Evolutionary conservation across 1,140 invertebrate species (phyloP), one percentile per base, ranked within the genome.

Genomic region (Orchesella cincta): DNA sequence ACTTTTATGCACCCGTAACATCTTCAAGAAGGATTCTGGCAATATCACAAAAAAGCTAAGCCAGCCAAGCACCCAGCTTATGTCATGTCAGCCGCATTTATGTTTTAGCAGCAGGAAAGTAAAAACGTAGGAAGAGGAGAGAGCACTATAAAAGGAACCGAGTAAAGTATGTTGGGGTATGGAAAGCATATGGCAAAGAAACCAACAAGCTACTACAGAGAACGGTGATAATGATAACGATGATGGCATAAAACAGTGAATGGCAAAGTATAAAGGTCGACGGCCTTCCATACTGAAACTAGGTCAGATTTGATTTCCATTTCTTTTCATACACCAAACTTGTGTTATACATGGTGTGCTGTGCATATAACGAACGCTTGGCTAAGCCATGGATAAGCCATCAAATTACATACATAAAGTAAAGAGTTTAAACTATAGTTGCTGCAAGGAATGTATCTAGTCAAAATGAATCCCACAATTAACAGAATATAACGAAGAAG

Each of bases 231-330:
- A n/a, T n/a, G n/a, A n/a, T n/a, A 3, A 57, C 26, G 54, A 57
- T 26, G 54, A 57, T 26, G 54, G 54, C 8, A 33, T 29, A 31
- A 33, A 31, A 67, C 8, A 31, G 62, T 67, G 23, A 33, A 31
- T 67, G 62, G 26, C 33, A 67, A 67, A 67, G 62, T 67, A 67
- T 67, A 67, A 67, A 67, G 62, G 62, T 67, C 62, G 62, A 67
- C 62, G 62, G 62, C 62, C 62, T 67, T 67, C 62, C 62, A 5
- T 67, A 31, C 62, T 12, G 31, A 67, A 67, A 67, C 62, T 67
- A 67, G 62, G 62, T 67, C 62, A 67, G 26, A 67, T 33, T 67
- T 67, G 62, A 67, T 67, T 67, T 67, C 62, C 62, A 67, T 67
- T 67, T 67, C 62, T 67, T 67, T 67, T 57, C 54, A 57, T 57